Base-by-base conservation (phyloP, 1,140 invertebrate genomes). In the Drosophila kohkoa region DNA sequence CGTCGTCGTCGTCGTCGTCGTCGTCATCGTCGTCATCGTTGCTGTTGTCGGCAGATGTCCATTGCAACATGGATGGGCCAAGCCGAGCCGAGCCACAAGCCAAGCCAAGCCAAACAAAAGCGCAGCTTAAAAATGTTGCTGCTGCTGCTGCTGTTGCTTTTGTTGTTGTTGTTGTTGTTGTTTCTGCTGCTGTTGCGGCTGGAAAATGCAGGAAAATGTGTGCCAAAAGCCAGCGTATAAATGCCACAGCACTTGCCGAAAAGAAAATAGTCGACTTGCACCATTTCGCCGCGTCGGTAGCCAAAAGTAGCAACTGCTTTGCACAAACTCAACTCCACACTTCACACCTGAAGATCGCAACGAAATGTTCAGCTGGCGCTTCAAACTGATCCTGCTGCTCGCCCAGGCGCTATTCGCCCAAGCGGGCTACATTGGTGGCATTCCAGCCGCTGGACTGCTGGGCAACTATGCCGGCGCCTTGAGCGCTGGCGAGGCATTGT, bases 231-330 rank as follows among this genome's bases (percentile, higher is more conserved):
- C 45, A 80, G 65, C 71, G 77, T 90, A 90, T 90, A 90, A 89
- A 90, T 83, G 67, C 67, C 52, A 67, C 62, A 65, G 45, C 66
- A 64, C 49, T 66, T 76, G 75, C 41, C 60, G 70, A 69, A 74
- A 81, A 75, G 74, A 87, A 90, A 90, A 87, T 90, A 90, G 87
- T 90, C 79, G 77, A 79, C 80, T 81, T 75, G 62, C 71, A 83
- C 70, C 87, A 90, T 87, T 87, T 81, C 82, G 65, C 75, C 77
- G 85, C 81, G 75, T 57, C 85, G 85, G 85, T 83, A 48, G 35
- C 41, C 68, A 62, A 57, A 43, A 43, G 5, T n/a, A 25, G 6
- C 52, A 28, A 68, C 48, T 38, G 32, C 55, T 28, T 58, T 2
- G 30, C n/a, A 62, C 4, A 41, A 25, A 8, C 25, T 52, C 0